Percentiles rank a stretch among this genome's conserved stretches.
Evolutionary conservation across 2,113 vertebrate genomes (phyloP).

Genomic region (Sinocyclocheilus anophthalmus): DNA sequence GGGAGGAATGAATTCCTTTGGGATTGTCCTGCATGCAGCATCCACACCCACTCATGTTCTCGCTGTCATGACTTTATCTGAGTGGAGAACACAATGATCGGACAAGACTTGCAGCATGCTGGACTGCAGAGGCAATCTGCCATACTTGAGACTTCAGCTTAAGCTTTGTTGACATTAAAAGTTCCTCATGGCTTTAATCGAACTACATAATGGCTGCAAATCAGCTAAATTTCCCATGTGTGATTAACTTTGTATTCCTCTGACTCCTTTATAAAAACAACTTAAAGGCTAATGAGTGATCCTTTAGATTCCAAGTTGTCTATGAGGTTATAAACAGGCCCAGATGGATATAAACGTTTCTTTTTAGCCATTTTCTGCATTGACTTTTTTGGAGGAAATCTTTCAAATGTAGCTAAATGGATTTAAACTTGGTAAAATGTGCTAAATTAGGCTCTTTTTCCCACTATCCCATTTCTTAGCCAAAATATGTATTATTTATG

Average conservation of each 20-base stretch:
- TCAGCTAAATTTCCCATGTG: not conserved
- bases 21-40: slow-evolving; percentile 29
- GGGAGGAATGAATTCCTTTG: slow-evolving; percentile 53
- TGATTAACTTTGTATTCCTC: not conserved
- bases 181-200: not conserved
- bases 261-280: not conserved
- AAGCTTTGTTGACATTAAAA: not conserved
- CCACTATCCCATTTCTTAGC: too few relatives aligned
- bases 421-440: not conserved
- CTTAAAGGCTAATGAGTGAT: not conserved
- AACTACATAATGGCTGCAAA: not conserved
- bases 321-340: not conserved
- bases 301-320: not conserved
- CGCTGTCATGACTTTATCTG: slow-evolving; percentile 28
- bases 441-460: not conserved
- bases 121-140: not conserved
- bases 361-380: not conserved
- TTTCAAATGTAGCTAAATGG: too few relatives aligned
- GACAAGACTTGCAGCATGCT: not conserved
- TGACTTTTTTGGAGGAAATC: too few relatives aligned
- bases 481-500: too few relatives aligned
- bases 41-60: slow-evolving; percentile 58
- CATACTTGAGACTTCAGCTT: not conserved
- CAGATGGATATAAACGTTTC: not conserved
- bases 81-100: slow-evolving; percentile 26